phyloP scores from a whole-genome alignment of 23 tunicate species.

The Styela plicata region DNA sequence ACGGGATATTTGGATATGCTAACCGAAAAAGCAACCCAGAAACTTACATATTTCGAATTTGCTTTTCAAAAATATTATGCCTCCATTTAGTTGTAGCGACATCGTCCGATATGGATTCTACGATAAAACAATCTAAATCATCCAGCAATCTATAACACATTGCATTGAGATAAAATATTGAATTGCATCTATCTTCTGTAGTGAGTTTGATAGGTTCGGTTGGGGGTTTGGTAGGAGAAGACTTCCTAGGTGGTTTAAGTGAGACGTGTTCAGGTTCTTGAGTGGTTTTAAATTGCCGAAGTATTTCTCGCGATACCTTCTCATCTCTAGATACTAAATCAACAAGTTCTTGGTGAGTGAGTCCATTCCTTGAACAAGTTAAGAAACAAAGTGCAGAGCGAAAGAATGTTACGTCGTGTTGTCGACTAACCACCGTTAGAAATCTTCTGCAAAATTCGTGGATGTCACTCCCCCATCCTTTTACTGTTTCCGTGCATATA shows the following conservation, averaged over 20 bases:
- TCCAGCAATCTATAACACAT: conserved; percentile 29
- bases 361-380: conserved; percentile 54
- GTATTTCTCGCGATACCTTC: not conserved
- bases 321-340: conserved; percentile 17
- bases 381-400: conserved; percentile 42
- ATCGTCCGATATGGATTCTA: conserved; percentile 51
- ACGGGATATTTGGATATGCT: too few species aligned
- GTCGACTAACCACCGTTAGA: conserved; percentile 33
- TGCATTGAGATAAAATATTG: conserved; percentile 16
- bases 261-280: not conserved
- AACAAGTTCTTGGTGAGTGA: conserved; percentile 41
- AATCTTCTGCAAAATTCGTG: conserved; percentile 34
- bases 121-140: conserved; percentile 34
- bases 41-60: conserved; percentile 9
- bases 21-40: too few species aligned
- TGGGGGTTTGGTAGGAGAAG: not conserved
- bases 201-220: not conserved
- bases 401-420: conserved; percentile 43
- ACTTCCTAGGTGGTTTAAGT: not conserved
- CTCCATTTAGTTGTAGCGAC: conserved; percentile 52
- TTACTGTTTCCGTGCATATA: conserved; percentile 15
- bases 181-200: conserved; percentile 5
- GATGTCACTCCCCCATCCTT: conserved; percentile 25
- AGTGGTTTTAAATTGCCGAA: not conserved
- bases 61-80: conserved; percentile 39